Percentiles rank a stretch among this genome's conserved stretches.
phyloP scores from a whole-genome alignment of 1,140 invertebrate genomes.

The Trinorchestia longiramus region DNA sequence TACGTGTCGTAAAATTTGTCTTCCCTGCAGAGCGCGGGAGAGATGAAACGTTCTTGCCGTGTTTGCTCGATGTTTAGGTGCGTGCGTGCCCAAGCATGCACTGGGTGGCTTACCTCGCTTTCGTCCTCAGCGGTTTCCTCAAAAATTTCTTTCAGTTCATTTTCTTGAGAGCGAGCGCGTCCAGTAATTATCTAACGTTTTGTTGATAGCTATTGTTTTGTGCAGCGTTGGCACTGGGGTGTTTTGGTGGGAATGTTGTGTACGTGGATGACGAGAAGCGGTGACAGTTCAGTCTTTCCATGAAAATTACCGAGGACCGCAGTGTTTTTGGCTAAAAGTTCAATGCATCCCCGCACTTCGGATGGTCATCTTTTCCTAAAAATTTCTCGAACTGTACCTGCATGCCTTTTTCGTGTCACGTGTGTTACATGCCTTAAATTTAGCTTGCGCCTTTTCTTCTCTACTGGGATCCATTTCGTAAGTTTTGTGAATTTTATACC shows the following conservation, averaged over 20 bases:
- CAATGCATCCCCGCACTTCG: not conserved
- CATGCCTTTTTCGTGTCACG: not conserved
- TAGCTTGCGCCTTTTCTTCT: not conserved
- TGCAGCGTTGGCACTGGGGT: not conserved
- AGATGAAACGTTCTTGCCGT: not conserved
- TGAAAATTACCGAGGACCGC: not conserved
- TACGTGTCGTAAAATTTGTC: not conserved
- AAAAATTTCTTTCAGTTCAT: not conserved
- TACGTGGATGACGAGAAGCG: not conserved
- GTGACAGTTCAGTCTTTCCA: not conserved
- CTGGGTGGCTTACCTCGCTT: not conserved
- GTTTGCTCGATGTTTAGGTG: not conserved
- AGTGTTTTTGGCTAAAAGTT: not conserved
- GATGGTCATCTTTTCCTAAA: not conserved
- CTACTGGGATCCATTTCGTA: no score
- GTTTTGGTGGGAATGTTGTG: not conserved
- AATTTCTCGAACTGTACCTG: not conserved
- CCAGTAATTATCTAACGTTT: not conserved
- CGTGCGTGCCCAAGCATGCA: not conserved
- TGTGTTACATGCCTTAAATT: not conserved
- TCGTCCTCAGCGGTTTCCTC: not conserved
- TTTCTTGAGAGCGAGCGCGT: not conserved
- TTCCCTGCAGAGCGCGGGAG: not conserved
- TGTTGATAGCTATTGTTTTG: not conserved
- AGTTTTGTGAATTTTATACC: no score